Percentiles rank a stretch among this genome's conserved stretches.
These are phyloP conservation scores for Eubasilissa splendida DNA, from an alignment of 2,888 invertebrate species.

Conservation along the genomic window DNA sequence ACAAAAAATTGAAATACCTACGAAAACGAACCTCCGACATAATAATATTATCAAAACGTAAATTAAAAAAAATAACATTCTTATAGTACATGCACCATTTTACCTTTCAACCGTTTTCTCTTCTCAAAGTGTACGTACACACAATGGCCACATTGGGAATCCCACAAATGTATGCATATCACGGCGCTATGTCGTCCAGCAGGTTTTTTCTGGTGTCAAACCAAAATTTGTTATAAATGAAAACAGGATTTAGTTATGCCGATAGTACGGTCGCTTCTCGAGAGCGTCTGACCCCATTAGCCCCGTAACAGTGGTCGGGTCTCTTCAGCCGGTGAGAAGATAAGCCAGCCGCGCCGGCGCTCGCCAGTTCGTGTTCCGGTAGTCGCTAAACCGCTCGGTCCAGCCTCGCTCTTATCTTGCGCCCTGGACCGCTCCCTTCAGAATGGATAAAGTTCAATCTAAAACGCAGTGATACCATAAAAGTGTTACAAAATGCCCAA, in stretches of 20 bases:
- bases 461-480: background rate
- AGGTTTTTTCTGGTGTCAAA: conserved; percentile 52
- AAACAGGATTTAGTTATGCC: conserved; percentile 57
- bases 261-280: conserved; percentile 38
- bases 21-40: no score
- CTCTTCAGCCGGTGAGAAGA: conserved; percentile 34
- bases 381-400: conserved; percentile 33
- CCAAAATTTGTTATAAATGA: conserved; percentile 46
- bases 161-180: conserved; percentile 42
- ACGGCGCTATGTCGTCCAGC: conserved; percentile 49
- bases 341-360: conserved; percentile 32
- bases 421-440: conserved; percentile 8
- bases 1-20: no score
- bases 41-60: no score
- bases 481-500: conserved; percentile 36
- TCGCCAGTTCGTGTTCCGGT: conserved; percentile 48
- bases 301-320: conserved; percentile 22
- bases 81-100: conserved; percentile 19
- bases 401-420: conserved; percentile 40
- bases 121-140: background rate
- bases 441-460: conserved; percentile 4
- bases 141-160: conserved; percentile 26
- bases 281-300: conserved; percentile 54
- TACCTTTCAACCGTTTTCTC: conserved; percentile 8
- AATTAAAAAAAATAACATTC: background rate